Conservation (phyloP, 2,888 invertebrate species). For the Crioceris asparagi region DNA sequence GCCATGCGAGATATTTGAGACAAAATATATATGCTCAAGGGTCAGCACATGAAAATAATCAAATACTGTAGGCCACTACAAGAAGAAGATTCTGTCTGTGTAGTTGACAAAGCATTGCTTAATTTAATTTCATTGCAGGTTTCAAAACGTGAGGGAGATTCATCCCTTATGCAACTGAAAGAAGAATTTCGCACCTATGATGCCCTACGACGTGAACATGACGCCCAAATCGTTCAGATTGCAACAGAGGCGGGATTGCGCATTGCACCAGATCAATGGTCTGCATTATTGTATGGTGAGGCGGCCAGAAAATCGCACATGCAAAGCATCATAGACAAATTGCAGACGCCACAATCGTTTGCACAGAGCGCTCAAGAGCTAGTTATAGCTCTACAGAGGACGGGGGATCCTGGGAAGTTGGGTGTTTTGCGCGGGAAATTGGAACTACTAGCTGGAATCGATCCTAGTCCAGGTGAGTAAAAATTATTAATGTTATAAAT, state of each 20-base stretch:
- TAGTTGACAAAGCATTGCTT: no score
- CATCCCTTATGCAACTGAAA: constrained; percentile 94
- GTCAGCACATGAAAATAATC: no score
- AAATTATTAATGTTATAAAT: no score
- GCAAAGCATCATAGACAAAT: constrained; percentile 86
- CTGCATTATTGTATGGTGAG: constrained; percentile 91
- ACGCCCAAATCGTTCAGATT: constrained; percentile 97
- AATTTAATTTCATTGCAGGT: constrained; percentile 47
- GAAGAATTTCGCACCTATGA: constrained; percentile 96
- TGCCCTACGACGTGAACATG: constrained; percentile 85
- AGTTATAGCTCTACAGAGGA: constrained; percentile 80
- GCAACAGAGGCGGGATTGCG: constrained; percentile 94
- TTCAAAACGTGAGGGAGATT: constrained; percentile 91
- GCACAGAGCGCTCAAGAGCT: constrained; percentile 84
- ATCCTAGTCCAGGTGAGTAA: constrained; percentile 65
- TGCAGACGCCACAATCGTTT: constrained; percentile 90
- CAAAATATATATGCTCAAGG: no score
- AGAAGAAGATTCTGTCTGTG: no score
- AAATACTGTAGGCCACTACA: no score
- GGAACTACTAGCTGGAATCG: constrained; percentile 76
- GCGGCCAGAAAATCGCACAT: constrained; percentile 93
- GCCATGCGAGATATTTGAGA: no score
- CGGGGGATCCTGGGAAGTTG: constrained; percentile 76
- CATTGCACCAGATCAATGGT: constrained; percentile 98
- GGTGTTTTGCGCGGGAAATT: constrained; percentile 67